Percentiles rank a stretch among this genome's conserved stretches.
These are phyloP conservation scores for Dermolepida albohirtum DNA, from an alignment of 2,888 invertebrate genomes.

Conservation along the genomic window DNA sequence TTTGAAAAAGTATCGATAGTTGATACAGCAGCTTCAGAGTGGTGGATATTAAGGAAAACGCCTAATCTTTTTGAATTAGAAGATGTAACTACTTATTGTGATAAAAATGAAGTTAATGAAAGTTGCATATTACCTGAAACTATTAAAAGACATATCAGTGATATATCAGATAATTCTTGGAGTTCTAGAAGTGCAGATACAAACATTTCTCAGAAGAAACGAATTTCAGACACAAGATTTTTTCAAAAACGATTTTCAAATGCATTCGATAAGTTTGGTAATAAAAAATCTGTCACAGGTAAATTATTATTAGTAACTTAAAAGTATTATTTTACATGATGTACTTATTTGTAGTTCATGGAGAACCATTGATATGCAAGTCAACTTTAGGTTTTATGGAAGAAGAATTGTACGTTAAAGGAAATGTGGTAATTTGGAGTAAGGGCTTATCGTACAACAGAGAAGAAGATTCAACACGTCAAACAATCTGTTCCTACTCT, in stretches of 20 bases:
- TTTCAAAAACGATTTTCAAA: slow-evolving; percentile 29
- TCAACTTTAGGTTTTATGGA: slow-evolving; percentile 70
- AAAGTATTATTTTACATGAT: neutral
- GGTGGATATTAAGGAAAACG: slow-evolving; percentile 69
- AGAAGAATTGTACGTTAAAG: slow-evolving; percentile 90
- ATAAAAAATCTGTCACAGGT: slow-evolving; percentile 39
- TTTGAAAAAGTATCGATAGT: slow-evolving; percentile 82
- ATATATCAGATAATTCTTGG: slow-evolving; percentile 55
- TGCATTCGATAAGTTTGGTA: slow-evolving; percentile 42
- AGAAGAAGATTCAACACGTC: slow-evolving; percentile 68
- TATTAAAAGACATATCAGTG: slow-evolving; percentile 47
- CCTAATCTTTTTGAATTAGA: slow-evolving; percentile 31
- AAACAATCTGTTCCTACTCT: slow-evolving; percentile 80
- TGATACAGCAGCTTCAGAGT: slow-evolving; percentile 68
- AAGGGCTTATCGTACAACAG: slow-evolving; percentile 71
- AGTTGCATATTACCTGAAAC: slow-evolving; percentile 13
- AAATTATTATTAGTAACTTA: slow-evolving; percentile 1
- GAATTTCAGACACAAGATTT: slow-evolving; percentile 55
- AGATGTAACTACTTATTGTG: slow-evolving; percentile 1
- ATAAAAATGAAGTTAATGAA: slow-evolving; percentile 24
- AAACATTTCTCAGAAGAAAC: slow-evolving; percentile 54
- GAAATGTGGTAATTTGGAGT: slow-evolving; percentile 86
- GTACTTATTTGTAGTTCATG: slow-evolving; percentile 54
- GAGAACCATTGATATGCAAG: slow-evolving; percentile 59
- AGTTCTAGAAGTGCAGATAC: slow-evolving; percentile 55